These are phyloP conservation scores for Ascaphus truei DNA, from an alignment of 2,113 vertebrate genomes.

Conservation along the genomic window DNA sequence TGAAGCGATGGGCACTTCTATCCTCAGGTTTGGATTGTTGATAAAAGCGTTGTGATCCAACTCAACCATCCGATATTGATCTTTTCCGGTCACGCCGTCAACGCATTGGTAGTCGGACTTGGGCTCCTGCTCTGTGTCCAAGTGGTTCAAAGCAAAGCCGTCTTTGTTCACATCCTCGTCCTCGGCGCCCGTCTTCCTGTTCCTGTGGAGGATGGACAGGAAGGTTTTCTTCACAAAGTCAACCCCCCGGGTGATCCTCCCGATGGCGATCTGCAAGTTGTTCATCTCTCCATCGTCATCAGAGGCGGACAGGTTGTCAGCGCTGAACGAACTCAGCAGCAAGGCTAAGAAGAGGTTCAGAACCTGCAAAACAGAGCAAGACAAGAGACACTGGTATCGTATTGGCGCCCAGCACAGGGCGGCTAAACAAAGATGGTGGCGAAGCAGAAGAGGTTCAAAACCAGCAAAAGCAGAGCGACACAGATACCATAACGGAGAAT, in stretches of 20 bases:
- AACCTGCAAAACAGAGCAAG: slow-evolving; percentile 79
- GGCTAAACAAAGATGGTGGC: too few species aligned
- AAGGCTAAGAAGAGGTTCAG: slow-evolving; percentile 94
- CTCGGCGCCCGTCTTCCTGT: slow-evolving; percentile 51
- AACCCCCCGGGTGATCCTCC: slow-evolving; percentile 75
- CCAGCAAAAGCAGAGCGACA: too few species aligned
- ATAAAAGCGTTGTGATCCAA: slow-evolving; percentile 67
- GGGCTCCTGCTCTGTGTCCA: slow-evolving; percentile 50
- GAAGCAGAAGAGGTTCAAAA: too few species aligned
- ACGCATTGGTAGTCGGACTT: slow-evolving; percentile 44
- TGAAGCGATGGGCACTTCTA: slow-evolving; percentile 86
- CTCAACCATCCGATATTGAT: slow-evolving; percentile 59
- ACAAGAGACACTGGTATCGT: too few species aligned
- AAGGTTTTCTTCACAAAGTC: slow-evolving; percentile 65
- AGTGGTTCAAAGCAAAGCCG: slow-evolving; percentile 72
- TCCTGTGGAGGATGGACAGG: slow-evolving; percentile 44
- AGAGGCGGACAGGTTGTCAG: slow-evolving; percentile 76
- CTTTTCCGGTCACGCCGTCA: slow-evolving; percentile 51
- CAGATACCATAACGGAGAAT: too few species aligned
- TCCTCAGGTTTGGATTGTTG: slow-evolving; percentile 69
- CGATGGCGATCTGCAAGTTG: slow-evolving; percentile 90
- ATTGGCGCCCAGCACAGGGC: too few species aligned
- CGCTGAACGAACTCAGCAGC: slow-evolving; percentile 95
- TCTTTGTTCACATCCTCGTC: slow-evolving; percentile 64
- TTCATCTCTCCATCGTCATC: slow-evolving; percentile 93